phyloP scores from a whole-genome alignment of 2,113 vertebrate genomes.

The Chrysochloris asiatica region DNA sequence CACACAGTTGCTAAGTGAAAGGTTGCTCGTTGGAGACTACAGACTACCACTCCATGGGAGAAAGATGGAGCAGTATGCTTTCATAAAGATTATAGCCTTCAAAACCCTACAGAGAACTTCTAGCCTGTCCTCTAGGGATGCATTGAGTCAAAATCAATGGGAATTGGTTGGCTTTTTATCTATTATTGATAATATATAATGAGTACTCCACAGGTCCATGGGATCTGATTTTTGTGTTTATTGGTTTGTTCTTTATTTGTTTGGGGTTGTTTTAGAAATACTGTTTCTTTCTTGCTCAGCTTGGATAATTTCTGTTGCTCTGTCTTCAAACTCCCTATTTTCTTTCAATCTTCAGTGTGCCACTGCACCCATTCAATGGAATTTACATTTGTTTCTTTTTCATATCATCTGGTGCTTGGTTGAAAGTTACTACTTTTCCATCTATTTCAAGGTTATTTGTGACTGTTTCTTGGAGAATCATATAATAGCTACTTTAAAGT shows the following conservation, averaged over 20 bases:
- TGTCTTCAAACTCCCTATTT: not conserved
- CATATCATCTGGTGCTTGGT: constrained; percentile 35
- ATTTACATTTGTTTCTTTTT: constrained; percentile 37
- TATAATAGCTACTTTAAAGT: not conserved
- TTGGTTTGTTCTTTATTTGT: not conserved
- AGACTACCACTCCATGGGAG: too few relatives aligned
- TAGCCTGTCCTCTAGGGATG: too few relatives aligned
- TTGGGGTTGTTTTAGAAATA: not conserved
- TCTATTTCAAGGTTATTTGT: not conserved
- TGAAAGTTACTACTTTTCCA: not conserved
- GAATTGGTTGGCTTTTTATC: too few relatives aligned
- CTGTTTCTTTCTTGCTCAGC: not conserved
- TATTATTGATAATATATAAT: too few relatives aligned
- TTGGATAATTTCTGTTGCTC: constrained; percentile 9
- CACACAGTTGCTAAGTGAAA: too few relatives aligned
- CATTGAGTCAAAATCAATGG: too few relatives aligned
- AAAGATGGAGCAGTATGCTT: too few relatives aligned
- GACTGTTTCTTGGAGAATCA: not conserved
- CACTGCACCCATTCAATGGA: not conserved
- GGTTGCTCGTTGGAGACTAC: too few relatives aligned
- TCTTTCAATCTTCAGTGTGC: not conserved
- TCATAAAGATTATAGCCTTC: too few relatives aligned
- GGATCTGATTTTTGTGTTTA: not conserved
- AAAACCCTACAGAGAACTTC: too few relatives aligned
- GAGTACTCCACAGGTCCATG: not conserved